Evolutionary conservation across 2,888 invertebrate genomes (phyloP), one percentile per base, ranked within the genome.

Genomic region (Aradus depressus): DNA sequence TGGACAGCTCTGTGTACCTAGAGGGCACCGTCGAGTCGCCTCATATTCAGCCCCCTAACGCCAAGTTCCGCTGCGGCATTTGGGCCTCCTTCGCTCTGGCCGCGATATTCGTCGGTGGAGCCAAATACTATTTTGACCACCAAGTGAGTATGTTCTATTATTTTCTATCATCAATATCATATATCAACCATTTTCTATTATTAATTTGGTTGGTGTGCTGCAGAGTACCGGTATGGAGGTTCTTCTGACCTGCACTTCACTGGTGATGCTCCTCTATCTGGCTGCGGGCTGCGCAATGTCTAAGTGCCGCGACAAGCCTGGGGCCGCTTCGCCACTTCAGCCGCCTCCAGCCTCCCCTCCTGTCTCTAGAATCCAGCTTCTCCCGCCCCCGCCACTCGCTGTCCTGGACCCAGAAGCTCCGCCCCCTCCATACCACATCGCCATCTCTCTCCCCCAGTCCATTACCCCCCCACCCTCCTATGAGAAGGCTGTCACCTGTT

Each of bases 341-440:
- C 54, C 60, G 51, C 47, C 58, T 35, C 41, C 57, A 26, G 48
- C 59, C 16, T 48, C 58, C 39, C 44, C 57, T 21, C 50, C 61
- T 41, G 49, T 59, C 18, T 54, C 49, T 12, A 39, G 47, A 18
- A 47, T 37, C 6, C 37, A 47, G 26, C 37, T 47, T 18, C 28
- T 51, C 6, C 32, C 43, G 2, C 48, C 48, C 0, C 49, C 51
- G 4, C 48, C 37, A 10, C 37, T 34, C 10, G 44, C 44, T 3
- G 42, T 44, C 2, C 16, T 34, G 6, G 49, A 44, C 49, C 70
- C 70, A 18, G 61, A 66, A 43, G 69, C 73, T 60, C 73, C 77
- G 39, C 80, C 85, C 18, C 86, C 86, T n/a, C 85, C 86, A 8
- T 86, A 86, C 72, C 84, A 85, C 70, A 82, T 85, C 70, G 85